phyloP scores from a whole-genome alignment of 2,113 vertebrate species.

The Mirza zaza region DNA sequence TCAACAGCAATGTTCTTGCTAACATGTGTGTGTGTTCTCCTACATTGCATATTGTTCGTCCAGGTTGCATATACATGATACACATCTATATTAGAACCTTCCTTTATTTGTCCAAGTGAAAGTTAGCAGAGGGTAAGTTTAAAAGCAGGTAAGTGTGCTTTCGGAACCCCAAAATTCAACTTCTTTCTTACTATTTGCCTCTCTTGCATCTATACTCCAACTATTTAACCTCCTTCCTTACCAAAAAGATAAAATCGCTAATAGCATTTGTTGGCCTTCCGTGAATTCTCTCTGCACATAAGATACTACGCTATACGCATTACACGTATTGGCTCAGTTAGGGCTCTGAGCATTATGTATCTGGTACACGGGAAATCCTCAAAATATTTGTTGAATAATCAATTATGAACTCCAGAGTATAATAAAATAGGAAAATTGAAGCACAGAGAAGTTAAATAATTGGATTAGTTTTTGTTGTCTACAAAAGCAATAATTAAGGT shows the following conservation, averaged over 20 bases:
- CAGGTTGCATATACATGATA: not conserved
- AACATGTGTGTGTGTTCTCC: not conserved
- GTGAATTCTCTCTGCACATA: too few species aligned
- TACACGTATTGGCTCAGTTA: too few species aligned
- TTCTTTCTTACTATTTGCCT: not conserved
- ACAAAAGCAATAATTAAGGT: not conserved
- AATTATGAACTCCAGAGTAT: not conserved
- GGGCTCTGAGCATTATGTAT: not conserved
- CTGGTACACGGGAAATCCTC: not conserved
- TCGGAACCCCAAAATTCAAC: not conserved
- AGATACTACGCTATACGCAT: accelerated
- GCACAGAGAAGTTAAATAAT: not conserved
- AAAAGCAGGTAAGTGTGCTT: not conserved
- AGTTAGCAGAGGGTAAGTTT: not conserved
- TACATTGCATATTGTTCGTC: too few species aligned
- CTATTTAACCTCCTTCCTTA: not conserved
- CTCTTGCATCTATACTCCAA: not conserved
- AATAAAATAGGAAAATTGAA: not conserved
- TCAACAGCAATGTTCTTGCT: not conserved
- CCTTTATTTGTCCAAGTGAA: not conserved
- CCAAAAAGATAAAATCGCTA: not conserved
- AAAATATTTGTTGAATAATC: not conserved
- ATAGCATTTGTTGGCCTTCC: not conserved
- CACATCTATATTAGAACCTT: not conserved
- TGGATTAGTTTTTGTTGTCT: not conserved